These are phyloP conservation scores for Calephelis perditalis DNA, from an alignment of 2,888 invertebrate genomes.

Conservation along the genomic window DNA sequence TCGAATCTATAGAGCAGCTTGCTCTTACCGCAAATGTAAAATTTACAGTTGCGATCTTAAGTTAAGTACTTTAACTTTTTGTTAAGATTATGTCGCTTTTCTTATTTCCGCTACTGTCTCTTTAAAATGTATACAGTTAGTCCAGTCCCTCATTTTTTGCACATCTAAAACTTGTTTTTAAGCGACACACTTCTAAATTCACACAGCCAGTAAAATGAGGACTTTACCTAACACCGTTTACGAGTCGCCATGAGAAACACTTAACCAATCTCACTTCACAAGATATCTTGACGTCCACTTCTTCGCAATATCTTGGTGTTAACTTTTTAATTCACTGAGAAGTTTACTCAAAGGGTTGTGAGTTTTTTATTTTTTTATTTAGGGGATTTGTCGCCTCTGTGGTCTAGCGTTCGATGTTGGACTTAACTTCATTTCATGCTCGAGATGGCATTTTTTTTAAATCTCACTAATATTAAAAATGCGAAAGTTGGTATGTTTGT, in stretches of 20 bases:
- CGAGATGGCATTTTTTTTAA: too few relatives aligned
- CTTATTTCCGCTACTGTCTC: conserved; percentile 7
- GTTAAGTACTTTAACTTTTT: neutral
- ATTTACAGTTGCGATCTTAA: too few relatives aligned
- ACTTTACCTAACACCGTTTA: conserved; percentile 14
- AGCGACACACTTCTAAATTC: conserved; percentile 35
- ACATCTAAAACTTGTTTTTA: conserved; percentile 43
- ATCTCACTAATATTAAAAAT: too few relatives aligned
- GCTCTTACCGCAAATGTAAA: too few relatives aligned
- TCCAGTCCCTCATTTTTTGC: conserved; percentile 37
- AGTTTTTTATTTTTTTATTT: too few relatives aligned
- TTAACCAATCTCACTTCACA: conserved; percentile 3
- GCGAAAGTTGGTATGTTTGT: too few relatives aligned
- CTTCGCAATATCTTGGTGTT: neutral
- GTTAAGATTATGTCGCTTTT: neutral
- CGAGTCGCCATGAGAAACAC: conserved; percentile 6
- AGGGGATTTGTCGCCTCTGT: too few relatives aligned
- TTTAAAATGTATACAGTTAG: conserved; percentile 14
- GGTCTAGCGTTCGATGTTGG: too few relatives aligned
- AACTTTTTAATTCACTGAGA: too few relatives aligned
- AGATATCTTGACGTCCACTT: conserved; percentile 1
- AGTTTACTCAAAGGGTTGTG: too few relatives aligned
- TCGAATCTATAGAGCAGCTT: too few relatives aligned
- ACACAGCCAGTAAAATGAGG: conserved; percentile 15
- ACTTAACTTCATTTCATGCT: too few relatives aligned